A percentile compares a stretch with the other conserved stretches of the same genome.
Conservation (phyloP, 2,797 vertebrate species). For the Cirrhinus molitorella region DNA sequence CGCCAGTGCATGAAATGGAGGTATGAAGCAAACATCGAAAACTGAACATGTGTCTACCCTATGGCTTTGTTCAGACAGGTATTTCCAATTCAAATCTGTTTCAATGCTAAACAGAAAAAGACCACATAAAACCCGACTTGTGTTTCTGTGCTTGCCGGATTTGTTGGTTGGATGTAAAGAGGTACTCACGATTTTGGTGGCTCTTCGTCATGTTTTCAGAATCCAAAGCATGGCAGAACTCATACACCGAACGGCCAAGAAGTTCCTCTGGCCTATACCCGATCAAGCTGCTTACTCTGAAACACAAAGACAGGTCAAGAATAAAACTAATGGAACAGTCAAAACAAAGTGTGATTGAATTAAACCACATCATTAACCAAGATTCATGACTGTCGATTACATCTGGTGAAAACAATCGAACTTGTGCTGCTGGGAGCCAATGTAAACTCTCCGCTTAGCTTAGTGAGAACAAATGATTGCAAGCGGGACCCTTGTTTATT, state of each 20-base stretch:
- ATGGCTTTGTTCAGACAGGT: conserved; percentile 7
- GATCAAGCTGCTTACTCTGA: conserved; percentile 86
- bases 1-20: not conserved
- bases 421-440: conserved; percentile 50
- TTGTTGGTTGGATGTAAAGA: not conserved
- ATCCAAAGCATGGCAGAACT: conserved; percentile 93
- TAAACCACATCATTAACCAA: conserved; percentile 36
- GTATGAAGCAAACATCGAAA: not conserved
- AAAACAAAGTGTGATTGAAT: conserved; percentile 38
- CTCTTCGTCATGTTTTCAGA: conserved; percentile 87
- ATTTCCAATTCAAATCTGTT: conserved; percentile 1
- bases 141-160: too few species aligned
- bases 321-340: conserved; percentile 23
- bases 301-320: conserved; percentile 48
- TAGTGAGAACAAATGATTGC: conserved; percentile 50
- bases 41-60: not conserved
- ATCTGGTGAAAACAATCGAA: conserved; percentile 48
- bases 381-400: conserved; percentile 29
- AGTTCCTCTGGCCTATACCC: conserved; percentile 92
- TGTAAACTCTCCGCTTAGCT: conserved; percentile 44
- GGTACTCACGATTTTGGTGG: conserved; percentile 89
- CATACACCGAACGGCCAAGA: conserved; percentile 90
- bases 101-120: not conserved
- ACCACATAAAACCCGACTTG: not conserved
- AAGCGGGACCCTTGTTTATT: conserved; percentile 45